Base-by-base conservation (phyloP, 2,888 invertebrate genomes). In the Octonoba sinensis region DNA sequence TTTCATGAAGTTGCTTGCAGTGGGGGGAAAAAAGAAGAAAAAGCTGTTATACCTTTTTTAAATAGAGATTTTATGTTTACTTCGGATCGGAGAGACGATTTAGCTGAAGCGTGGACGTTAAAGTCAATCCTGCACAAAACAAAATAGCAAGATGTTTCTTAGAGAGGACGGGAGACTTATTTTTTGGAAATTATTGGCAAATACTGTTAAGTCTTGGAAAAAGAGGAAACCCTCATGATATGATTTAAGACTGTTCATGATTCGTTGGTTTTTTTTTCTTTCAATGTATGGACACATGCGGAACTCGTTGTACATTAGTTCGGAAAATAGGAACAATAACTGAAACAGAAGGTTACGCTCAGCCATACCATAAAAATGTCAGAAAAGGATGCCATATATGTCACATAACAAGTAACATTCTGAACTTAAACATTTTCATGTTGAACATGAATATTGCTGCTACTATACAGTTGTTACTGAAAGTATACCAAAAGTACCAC, bases 381-480 rank as follows among this genome's bases (percentile, higher is more conserved):
- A 11, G 36, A 8, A 36, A 36, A 36, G 6, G 36, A 36, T 36
- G 36, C 36, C 27, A 27, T 27, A 6, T 6, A 6, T 27, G 36
- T 36, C 11, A 36, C 36, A 36, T 36, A 36, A 36, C 36, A 36
- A 36, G 36, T 36, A 36, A 36, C 36, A 36, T 4, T 36, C 36
- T 36, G 36, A 36, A 36, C 36, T 36, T 36, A 4, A 36, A 8
- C 36, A 36, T 36, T 36, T 36, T 36, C 36, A 36, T 36, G 36
- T 36, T 6, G 36, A 36, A 36, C 8, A 36, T 36, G 8, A 36
- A 36, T 49, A 24, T 44, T 22, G 67, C 67, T 15, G 46, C 16
- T 49, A 51, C 49, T 71, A 90, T 82, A 90, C 90, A 13, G 90
- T 89, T 6, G 90, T 90, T 36, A 90, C 89, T 1, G 89, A 89